Evolutionary conservation across 2,888 invertebrate species (phyloP).

Genomic region (Hirtodrosophila trivittata): DNA sequence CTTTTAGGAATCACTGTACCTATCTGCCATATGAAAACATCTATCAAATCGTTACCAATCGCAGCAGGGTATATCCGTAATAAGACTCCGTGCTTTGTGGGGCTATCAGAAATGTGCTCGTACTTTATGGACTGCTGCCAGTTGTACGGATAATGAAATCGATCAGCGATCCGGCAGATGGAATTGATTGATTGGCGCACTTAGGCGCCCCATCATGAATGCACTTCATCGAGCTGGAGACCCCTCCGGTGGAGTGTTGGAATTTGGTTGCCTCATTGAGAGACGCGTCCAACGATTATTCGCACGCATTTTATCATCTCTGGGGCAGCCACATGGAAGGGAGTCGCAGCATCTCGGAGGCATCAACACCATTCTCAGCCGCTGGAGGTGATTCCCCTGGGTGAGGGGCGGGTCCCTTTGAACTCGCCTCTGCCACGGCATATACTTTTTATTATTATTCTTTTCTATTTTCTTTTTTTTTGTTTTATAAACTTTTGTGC

Average conservation of each 20-base stretch:
- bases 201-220: slow-evolving; percentile 18
- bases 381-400: neutral
- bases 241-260: slow-evolving; percentile 8
- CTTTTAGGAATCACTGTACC: too few relatives aligned
- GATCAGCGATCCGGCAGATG: slow-evolving; percentile 15
- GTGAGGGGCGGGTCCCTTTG: slow-evolving; percentile 44
- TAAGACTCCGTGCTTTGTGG: too few relatives aligned
- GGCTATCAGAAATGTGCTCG: too few relatives aligned
- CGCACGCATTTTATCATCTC: slow-evolving; percentile 63
- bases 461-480: neutral
- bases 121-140: neutral
- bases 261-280: slow-evolving; percentile 34
- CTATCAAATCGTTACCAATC: too few relatives aligned
- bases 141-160: slow-evolving; percentile 21
- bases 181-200: slow-evolving; percentile 65
- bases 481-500: slow-evolving; percentile 11
- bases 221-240: slow-evolving; percentile 22
- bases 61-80: too few relatives aligned
- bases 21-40: too few relatives aligned
- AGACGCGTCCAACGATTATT: slow-evolving; percentile 65
- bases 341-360: slow-evolving; percentile 2
- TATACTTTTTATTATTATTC: neutral
- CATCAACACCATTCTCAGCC: slow-evolving; percentile 32
- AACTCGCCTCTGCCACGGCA: slow-evolving; percentile 49
- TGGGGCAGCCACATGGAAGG: neutral